These are phyloP conservation scores for Tromatobia lineatoria DNA, from an alignment of 2,888 invertebrate genomes.

Conservation along the genomic window DNA sequence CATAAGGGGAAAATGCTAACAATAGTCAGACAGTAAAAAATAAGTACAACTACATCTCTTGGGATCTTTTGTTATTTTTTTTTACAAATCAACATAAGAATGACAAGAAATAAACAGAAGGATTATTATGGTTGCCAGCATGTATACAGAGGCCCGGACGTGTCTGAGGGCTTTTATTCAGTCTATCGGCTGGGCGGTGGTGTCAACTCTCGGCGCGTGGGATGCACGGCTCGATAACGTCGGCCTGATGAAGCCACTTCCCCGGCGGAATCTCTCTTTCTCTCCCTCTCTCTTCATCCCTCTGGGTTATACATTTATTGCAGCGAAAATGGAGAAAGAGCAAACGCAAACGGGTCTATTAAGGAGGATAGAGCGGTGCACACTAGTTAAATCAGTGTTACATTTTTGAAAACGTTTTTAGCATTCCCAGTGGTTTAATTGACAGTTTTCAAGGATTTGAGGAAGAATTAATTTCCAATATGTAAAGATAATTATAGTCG, in stretches of 20 bases:
- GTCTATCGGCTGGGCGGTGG: conserved; percentile 72
- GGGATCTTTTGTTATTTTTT: neutral
- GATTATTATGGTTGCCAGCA: conserved; percentile 8
- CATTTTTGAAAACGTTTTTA: too few relatives aligned
- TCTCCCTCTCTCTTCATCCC: neutral
- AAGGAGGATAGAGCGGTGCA: too few relatives aligned
- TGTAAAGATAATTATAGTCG: too few relatives aligned
- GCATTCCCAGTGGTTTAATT: too few relatives aligned
- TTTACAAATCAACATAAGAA: neutral
- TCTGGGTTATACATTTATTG: neutral
- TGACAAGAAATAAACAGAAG: neutral
- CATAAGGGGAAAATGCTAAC: neutral
- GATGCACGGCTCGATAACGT: conserved; percentile 80
- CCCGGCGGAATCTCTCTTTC: conserved; percentile 8
- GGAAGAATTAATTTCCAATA: too few relatives aligned
- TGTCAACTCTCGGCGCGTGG: conserved; percentile 74
- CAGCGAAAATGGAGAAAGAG: neutral
- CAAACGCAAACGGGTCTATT: neutral
- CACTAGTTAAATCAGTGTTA: too few relatives aligned
- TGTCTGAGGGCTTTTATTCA: conserved; percentile 36
- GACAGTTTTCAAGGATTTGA: too few relatives aligned
- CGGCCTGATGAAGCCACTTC: conserved; percentile 44
- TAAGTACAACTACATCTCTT: neutral
- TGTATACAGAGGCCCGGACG: conserved; percentile 5
- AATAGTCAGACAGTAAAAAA: neutral